Conservation (phyloP, 2,888 invertebrate genomes). For the Drosophila nigricruria region DNA sequence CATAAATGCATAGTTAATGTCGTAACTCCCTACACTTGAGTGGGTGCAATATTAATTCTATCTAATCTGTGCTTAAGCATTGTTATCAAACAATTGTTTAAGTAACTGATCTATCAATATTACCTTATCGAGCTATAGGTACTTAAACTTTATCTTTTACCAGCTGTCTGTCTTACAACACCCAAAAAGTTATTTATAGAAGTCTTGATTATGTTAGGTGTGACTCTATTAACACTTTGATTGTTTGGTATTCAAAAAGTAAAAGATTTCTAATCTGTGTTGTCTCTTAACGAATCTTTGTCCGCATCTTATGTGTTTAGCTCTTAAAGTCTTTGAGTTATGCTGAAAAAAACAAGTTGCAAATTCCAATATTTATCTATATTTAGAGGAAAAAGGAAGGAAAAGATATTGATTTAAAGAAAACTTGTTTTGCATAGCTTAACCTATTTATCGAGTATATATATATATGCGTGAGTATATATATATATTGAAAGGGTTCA, state of each 20-base stretch:
- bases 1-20: slow-evolving; percentile 24
- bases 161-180: background rate
- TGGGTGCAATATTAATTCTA: slow-evolving; percentile 21
- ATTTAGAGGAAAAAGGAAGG: background rate
- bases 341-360: background rate
- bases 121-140: background rate
- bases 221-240: no score
- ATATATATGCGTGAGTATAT: no score
- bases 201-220: background rate
- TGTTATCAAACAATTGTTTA: slow-evolving; percentile 13
- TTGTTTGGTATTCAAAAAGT: no score
- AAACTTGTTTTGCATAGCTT: background rate
- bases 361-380: background rate
- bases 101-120: slow-evolving; percentile 1
- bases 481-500: background rate
- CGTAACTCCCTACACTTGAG: slow-evolving; percentile 37
- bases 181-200: background rate
- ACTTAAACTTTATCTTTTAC: background rate
- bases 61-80: slow-evolving; percentile 42
- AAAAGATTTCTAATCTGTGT: background rate
- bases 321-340: background rate
- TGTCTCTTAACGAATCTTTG: background rate
- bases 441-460: background rate
- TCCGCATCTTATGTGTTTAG: background rate
- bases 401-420: background rate